phyloP scores from a whole-genome alignment of 2,113 vertebrate genomes.

The Myiozetetes cayanensis region DNA sequence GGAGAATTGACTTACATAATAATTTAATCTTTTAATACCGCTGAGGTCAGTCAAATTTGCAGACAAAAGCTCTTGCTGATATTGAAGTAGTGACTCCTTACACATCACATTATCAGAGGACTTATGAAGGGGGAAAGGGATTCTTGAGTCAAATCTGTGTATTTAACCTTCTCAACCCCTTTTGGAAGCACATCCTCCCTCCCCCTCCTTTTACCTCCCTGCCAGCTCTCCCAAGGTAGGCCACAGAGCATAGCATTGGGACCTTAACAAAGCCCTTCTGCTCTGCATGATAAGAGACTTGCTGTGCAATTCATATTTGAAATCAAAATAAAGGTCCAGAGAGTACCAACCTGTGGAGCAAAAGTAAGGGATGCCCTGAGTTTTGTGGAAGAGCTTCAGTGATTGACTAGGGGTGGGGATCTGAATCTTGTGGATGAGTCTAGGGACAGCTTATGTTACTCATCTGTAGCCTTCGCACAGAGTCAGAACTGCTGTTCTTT shows the following conservation, averaged over 20 bases:
- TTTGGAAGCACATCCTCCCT: neutral
- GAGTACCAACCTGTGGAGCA: neutral
- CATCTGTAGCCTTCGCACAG: neutral
- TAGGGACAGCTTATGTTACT: neutral
- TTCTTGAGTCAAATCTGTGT: neutral
- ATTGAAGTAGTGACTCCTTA: neutral
- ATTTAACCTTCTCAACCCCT: neutral
- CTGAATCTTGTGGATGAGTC: neutral
- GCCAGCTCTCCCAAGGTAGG: neutral
- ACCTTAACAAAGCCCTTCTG: neutral
- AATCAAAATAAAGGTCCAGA: neutral
- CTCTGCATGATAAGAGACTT: neutral
- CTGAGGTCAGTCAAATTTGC: slow-evolving; percentile 24
- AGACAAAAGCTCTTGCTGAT: neutral
- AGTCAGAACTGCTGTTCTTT: neutral
- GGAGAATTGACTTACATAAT: slow-evolving; percentile 33
- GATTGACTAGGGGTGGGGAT: neutral
- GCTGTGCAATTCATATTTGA: neutral
- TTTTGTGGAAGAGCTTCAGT: neutral
- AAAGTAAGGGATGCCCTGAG: neutral
- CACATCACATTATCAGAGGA: neutral
- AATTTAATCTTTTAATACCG: slow-evolving; percentile 32
- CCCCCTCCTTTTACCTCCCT: neutral
- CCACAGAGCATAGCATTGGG: neutral
- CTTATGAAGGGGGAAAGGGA: neutral